A percentile compares a stretch with the other conserved stretches of the same genome.
Conservation (phyloP, 1,140 invertebrate genomes). For the Cydia splendana region DNA sequence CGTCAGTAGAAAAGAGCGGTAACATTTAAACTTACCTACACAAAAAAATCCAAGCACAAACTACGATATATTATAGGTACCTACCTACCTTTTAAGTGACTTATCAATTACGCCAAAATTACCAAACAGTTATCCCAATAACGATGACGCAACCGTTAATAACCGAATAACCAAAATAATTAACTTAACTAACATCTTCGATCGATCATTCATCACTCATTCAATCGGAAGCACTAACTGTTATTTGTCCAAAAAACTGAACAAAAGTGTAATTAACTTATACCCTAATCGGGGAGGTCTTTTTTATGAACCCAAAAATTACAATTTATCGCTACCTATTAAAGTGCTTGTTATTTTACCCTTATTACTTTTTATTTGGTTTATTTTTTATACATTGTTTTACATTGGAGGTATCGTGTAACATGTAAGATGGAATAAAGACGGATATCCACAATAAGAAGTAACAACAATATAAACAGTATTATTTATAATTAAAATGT, state of each 20-base stretch:
- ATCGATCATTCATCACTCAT: slow-evolving; percentile 29
- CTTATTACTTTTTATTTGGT: not conserved
- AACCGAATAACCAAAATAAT: slow-evolving; percentile 25
- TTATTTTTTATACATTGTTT: too few species aligned
- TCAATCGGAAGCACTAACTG: slow-evolving; percentile 17
- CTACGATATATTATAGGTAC: too few species aligned
- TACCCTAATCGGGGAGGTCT: not conserved
- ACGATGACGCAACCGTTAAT: slow-evolving; percentile 20
- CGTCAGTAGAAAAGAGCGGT: too few species aligned
- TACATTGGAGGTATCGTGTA: not conserved
- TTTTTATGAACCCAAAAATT: not conserved
- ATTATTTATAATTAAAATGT: too few species aligned
- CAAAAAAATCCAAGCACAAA: too few species aligned
- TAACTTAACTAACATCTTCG: slow-evolving; percentile 30
- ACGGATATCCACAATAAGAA: too few species aligned
- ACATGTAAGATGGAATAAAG: not conserved
- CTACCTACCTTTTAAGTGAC: not conserved
- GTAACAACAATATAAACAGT: too few species aligned
- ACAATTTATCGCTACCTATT: not conserved
- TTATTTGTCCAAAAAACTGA: slow-evolving; percentile 25
- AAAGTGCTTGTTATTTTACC: not conserved
- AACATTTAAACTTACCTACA: too few species aligned
- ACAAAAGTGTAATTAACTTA: slow-evolving; percentile 25
- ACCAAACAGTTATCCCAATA: slow-evolving; percentile 5
- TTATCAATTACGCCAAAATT: slow-evolving; percentile 2